Evolutionary conservation across 2,113 vertebrate genomes (phyloP).

Genomic region (Pachyramphus minor): DNA sequence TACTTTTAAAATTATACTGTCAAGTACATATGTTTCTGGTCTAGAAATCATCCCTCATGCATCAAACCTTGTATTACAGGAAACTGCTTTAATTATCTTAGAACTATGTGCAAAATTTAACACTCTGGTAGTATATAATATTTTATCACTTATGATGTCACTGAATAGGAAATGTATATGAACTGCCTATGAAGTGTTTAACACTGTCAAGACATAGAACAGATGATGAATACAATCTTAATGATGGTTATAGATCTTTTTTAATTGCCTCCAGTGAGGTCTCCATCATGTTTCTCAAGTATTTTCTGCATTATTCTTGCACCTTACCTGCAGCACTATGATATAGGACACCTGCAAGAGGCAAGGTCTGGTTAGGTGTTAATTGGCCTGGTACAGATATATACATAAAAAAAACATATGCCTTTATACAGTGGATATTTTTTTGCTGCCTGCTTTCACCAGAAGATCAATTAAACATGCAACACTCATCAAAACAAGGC

Average conservation of each 20-base stretch:
- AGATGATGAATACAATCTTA: constrained; percentile 11
- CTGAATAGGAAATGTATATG: background rate
- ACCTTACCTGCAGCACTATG: background rate
- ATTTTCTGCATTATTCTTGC: background rate
- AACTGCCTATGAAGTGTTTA: constrained; percentile 23
- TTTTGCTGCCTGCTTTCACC: background rate
- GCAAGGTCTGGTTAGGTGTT: background rate
- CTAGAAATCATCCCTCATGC: background rate
- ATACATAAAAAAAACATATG: background rate
- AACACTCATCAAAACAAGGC: background rate
- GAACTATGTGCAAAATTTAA: background rate
- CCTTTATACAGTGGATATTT: background rate
- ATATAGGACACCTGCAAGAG: background rate
- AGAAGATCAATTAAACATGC: background rate
- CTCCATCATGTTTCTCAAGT: background rate
- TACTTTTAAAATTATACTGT: background rate
- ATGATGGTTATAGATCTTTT: constrained; percentile 22
- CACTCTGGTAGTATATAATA: background rate
- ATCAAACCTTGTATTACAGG: background rate
- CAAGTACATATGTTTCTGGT: constrained; percentile 1
- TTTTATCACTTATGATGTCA: constrained; percentile 41
- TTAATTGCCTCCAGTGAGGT: background rate
- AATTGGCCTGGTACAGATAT: background rate
- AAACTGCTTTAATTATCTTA: constrained; percentile 17
- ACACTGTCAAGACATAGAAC: background rate